Conservation (phyloP, 2,113 vertebrate genomes). For the Aspiorhynchus laticeps region DNA sequence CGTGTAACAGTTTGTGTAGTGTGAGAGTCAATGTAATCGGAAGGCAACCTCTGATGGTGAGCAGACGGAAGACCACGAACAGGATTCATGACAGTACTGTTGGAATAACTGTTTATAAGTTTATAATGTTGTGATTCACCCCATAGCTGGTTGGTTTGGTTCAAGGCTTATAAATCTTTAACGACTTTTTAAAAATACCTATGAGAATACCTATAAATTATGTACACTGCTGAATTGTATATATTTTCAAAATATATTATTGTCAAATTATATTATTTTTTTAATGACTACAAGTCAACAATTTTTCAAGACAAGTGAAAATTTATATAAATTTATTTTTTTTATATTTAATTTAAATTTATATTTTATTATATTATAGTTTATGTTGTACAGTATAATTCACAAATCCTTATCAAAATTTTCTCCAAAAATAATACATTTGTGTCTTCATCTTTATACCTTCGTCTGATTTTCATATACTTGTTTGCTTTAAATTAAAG, state of each 20-base stretch:
- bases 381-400: not conserved
- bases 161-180: not conserved
- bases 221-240: not conserved
- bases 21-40: too few relatives aligned
- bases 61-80: too few relatives aligned
- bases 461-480: not conserved
- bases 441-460: not conserved
- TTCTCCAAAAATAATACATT: not conserved
- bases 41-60: too few relatives aligned
- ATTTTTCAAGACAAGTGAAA: not conserved
- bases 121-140: not conserved
- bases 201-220: too few relatives aligned
- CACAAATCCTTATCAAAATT: not conserved
- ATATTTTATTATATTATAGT: not conserved
- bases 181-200: not conserved
- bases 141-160: not conserved
- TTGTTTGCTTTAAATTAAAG: not conserved
- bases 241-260: not conserved
- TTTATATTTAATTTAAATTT: too few relatives aligned
- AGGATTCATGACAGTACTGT: too few relatives aligned
- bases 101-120: not conserved
- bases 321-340: too few relatives aligned
- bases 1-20: too few relatives aligned
- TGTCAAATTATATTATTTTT: too few relatives aligned
- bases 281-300: not conserved